Conservation (phyloP, 2,797 vertebrate species). For the Nannoperca obscura region DNA sequence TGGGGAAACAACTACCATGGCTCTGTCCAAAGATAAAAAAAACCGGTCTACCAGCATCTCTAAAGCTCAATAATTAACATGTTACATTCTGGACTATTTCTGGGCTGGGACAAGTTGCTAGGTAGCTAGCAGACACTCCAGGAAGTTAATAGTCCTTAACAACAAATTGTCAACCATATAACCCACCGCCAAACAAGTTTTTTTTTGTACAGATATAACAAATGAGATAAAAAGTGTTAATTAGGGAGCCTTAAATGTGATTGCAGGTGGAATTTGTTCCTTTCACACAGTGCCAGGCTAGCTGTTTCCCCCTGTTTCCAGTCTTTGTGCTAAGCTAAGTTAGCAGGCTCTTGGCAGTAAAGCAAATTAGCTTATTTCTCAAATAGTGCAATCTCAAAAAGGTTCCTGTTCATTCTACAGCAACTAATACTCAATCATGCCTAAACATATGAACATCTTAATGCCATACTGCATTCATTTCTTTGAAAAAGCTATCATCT, state of each 20-base stretch:
- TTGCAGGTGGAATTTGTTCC: neutral
- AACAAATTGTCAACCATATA: neutral
- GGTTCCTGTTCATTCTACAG: neutral
- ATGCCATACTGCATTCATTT: neutral
- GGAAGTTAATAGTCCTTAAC: neutral
- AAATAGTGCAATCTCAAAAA: neutral
- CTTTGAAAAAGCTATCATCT: neutral
- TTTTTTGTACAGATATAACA: neutral
- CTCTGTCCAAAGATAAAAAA: neutral
- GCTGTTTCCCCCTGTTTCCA: neutral
- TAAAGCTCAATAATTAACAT: neutral
- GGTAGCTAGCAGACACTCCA: neutral
- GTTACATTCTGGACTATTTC: neutral
- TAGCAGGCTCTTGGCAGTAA: neutral
- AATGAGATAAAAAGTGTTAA: neutral
- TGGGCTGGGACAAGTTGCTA: neutral
- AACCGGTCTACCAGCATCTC: neutral
- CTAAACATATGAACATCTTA: neutral
- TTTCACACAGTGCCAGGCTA: neutral
- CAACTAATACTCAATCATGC: slow-evolving; percentile 1
- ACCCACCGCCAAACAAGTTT: neutral
- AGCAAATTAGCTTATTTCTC: neutral
- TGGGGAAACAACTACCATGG: neutral
- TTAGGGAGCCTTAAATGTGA: neutral
- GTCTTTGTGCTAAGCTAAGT: neutral